Evolutionary conservation across 2,888 invertebrate genomes (phyloP).

Genomic region (Drosophila neotestacea): DNA sequence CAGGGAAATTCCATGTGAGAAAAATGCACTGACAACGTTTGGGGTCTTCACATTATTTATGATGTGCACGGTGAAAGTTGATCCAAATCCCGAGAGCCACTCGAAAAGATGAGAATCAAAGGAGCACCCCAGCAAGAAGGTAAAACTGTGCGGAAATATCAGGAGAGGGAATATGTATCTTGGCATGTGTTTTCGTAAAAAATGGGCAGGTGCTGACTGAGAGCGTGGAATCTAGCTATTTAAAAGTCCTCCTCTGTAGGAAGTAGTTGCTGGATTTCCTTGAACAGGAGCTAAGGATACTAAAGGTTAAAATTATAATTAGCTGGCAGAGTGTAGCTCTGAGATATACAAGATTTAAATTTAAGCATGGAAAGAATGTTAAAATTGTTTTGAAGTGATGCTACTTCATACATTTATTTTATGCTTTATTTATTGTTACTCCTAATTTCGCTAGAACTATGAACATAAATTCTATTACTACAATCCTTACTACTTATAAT

Average conservation of each 20-base stretch:
- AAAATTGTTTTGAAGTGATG: background rate
- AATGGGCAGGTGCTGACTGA: conserved; percentile 48
- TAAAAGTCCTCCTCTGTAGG: conserved; percentile 17
- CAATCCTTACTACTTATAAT: too few relatives aligned
- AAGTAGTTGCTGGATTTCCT: conserved; percentile 31
- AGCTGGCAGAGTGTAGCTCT: conserved; percentile 5
- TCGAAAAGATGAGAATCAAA: conserved; percentile 11
- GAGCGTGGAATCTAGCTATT: conserved; percentile 17
- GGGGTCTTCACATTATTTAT: conserved; percentile 72
- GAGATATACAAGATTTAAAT: background rate
- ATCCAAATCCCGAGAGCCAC: conserved; percentile 76
- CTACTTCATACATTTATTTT: too few relatives aligned
- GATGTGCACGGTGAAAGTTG: conserved; percentile 72
- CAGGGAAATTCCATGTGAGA: conserved; percentile 58
- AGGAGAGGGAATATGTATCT: conserved; percentile 3
- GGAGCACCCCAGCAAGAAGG: conserved; percentile 6
- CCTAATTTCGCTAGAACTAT: too few relatives aligned
- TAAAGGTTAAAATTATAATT: conserved; percentile 12
- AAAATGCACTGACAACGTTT: conserved; percentile 43
- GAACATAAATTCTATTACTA: too few relatives aligned
- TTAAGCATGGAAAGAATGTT: background rate
- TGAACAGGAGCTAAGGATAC: conserved; percentile 24
- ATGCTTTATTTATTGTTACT: too few relatives aligned
- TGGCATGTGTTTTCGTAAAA: conserved; percentile 56
- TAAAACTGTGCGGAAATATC: conserved; percentile 14